These are phyloP conservation scores for Butorides virescens DNA, from an alignment of 2,113 vertebrate species.

Conservation along the genomic window DNA sequence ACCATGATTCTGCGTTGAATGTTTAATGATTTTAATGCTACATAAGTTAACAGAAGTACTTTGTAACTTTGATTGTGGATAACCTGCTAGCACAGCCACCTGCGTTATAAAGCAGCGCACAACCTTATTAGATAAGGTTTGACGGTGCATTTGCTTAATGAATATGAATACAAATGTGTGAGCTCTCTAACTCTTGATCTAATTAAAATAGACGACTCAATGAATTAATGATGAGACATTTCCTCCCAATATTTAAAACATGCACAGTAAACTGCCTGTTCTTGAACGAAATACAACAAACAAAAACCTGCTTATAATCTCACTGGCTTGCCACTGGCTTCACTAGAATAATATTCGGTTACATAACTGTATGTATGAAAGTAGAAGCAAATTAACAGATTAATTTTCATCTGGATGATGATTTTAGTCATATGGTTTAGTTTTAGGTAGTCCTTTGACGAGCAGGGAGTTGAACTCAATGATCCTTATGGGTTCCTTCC, in stretches of 20 bases:
- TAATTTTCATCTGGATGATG: neutral
- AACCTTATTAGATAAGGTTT: neutral
- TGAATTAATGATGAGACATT: slow-evolving; percentile 49
- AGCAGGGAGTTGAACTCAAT: neutral
- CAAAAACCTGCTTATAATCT: neutral
- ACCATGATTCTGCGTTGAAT: neutral
- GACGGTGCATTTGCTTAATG: slow-evolving; percentile 9
- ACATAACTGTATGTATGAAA: neutral
- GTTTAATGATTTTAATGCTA: neutral
- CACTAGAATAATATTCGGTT: neutral
- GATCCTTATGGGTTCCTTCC: neutral
- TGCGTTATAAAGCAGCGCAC: neutral
- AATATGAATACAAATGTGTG: neutral
- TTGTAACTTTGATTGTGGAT: neutral
- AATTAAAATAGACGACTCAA: slow-evolving; percentile 41
- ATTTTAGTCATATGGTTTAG: neutral
- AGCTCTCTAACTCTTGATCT: slow-evolving; percentile 11
- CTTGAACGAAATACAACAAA: neutral
- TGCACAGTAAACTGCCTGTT: neutral
- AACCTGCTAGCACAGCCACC: neutral
- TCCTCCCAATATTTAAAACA: slow-evolving; percentile 1
- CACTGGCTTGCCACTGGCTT: neutral
- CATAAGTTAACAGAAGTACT: neutral
- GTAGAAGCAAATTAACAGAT: neutral
- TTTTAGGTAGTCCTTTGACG: too few species aligned